Conservation (phyloP, 1,140 invertebrate species). For the Bombus waltoni region DNA sequence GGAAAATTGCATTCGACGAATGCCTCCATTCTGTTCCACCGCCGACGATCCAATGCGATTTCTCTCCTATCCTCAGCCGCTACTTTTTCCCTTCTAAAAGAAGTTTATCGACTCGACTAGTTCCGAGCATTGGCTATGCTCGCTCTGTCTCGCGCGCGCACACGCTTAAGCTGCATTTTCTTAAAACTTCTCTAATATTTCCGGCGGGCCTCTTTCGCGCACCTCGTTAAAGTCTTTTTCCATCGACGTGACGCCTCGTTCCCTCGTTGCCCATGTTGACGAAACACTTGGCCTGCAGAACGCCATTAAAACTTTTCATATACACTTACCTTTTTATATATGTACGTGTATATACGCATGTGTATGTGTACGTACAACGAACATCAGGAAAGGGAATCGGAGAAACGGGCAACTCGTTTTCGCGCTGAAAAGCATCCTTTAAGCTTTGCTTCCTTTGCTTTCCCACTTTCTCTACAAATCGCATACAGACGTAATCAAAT, state of each 20-base stretch:
- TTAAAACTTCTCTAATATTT: constrained; percentile 62
- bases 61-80: not conserved
- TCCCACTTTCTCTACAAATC: not conserved
- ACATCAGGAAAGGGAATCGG: not conserved
- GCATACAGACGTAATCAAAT: not conserved
- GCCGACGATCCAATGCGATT: constrained; percentile 47
- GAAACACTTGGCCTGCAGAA: constrained; percentile 51
- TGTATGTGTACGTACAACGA: not conserved
- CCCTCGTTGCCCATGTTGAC: constrained; percentile 51
- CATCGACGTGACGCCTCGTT: constrained; percentile 31
- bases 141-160: not conserved
- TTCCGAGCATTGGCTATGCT: constrained; percentile 20
- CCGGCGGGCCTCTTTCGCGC: constrained; percentile 24
- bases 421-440: not conserved
- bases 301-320: constrained; percentile 57
- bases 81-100: constrained; percentile 26
- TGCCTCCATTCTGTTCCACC: constrained; percentile 46
- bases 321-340: not conserved
- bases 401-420: not conserved
- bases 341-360: not conserved
- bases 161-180: constrained; percentile 51
- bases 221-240: constrained; percentile 57
- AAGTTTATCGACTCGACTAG: constrained; percentile 49
- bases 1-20: constrained; percentile 55
- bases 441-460: not conserved